Conservation (phyloP, 2,888 invertebrate genomes). For the Nudaria mundana region DNA sequence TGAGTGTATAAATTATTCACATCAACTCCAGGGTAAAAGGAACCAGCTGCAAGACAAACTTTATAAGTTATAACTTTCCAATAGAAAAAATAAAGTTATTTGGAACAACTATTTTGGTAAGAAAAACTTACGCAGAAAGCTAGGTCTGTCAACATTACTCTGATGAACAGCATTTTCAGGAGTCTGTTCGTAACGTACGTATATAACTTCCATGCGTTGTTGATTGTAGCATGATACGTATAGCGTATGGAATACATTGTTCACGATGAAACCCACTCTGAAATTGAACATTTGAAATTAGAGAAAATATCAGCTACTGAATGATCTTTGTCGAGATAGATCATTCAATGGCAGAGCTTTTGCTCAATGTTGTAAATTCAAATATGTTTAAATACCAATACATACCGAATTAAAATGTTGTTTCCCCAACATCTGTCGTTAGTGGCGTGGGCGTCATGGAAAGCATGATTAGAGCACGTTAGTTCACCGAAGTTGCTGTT, state of each 20-base stretch:
- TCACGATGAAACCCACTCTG: conserved; percentile 76
- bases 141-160: conserved; percentile 67
- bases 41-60: conserved; percentile 8
- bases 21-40: conserved; percentile 69
- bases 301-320: no score
- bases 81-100: no score
- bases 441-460: conserved; percentile 60
- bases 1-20: conserved; percentile 66
- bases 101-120: no score
- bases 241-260: conserved; percentile 64
- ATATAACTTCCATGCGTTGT: conserved; percentile 65
- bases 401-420: conserved; percentile 47
- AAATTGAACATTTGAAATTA: conserved; percentile 11
- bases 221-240: conserved; percentile 79
- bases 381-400: background rate
- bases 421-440: conserved; percentile 60
- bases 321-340: no score
- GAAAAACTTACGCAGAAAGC: conserved; percentile 61
- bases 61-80: no score
- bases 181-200: conserved; percentile 73
- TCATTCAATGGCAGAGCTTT: no score
- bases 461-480: conserved; percentile 60
- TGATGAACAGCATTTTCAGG: conserved; percentile 70
- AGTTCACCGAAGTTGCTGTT: conserved; percentile 56
- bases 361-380: no score